These are phyloP conservation scores for Phanerotoma sp. DNA, from an alignment of 2,888 invertebrate genomes.

Conservation along the genomic window DNA sequence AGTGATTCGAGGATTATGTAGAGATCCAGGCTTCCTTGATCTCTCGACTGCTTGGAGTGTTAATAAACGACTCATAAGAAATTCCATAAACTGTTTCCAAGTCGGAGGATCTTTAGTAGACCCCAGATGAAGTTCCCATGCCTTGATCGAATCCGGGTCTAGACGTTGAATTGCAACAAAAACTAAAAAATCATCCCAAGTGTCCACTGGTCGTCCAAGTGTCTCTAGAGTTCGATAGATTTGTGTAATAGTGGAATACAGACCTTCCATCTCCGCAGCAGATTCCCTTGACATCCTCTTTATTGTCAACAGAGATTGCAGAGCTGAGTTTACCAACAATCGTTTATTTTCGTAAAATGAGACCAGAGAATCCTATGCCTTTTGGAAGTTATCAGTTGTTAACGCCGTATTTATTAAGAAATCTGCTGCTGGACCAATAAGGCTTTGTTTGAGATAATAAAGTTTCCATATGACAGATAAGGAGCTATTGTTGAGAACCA, in stretches of 20 bases:
- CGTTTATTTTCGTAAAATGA: conserved; percentile 22
- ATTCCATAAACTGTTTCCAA: conserved; percentile 21
- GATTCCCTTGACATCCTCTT: conserved; percentile 15
- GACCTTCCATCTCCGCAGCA: conserved; percentile 5
- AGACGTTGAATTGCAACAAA: conserved; percentile 8
- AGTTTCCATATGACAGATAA: background rate
- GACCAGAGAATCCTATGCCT: conserved; percentile 14
- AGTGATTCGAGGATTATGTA: background rate
- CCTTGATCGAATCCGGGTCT: conserved; percentile 14
- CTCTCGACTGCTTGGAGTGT: conserved; percentile 16
- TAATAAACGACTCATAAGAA: conserved; percentile 13
- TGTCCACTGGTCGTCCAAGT: conserved; percentile 12
- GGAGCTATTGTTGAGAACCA: too few relatives aligned
- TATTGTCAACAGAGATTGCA: conserved; percentile 4
- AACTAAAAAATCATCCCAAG: conserved; percentile 21
- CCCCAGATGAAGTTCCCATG: conserved; percentile 19
- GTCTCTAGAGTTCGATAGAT: conserved; percentile 18
- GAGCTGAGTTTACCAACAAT: conserved; percentile 9
- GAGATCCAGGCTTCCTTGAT: background rate
- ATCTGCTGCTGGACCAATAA: conserved; percentile 12
- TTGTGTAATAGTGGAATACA: conserved; percentile 17
- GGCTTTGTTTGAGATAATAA: conserved; percentile 15
- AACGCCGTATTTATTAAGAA: conserved; percentile 17
- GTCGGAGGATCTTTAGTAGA: conserved; percentile 16
- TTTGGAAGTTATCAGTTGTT: conserved; percentile 18